These are phyloP conservation scores for Drosophila anomalata DNA, from an alignment of 2,888 invertebrate species.

Conservation along the genomic window DNA sequence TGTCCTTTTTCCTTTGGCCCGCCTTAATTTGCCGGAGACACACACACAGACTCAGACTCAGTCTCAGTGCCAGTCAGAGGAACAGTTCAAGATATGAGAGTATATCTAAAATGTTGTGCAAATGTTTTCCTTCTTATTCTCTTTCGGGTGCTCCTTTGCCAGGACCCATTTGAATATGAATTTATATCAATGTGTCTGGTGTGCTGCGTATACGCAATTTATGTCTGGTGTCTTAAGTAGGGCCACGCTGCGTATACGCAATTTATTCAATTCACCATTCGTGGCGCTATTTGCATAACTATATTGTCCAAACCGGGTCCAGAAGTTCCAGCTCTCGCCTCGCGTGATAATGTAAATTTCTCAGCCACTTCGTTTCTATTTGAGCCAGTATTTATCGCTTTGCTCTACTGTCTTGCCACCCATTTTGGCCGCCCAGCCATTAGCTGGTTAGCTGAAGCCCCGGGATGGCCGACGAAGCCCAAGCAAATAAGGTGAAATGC, in stretches of 20 bases:
- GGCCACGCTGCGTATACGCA: constrained; percentile 73
- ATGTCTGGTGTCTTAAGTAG: constrained; percentile 2
- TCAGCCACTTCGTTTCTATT: constrained; percentile 38
- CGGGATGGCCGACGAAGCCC: constrained; percentile 19
- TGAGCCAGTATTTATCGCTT: constrained; percentile 35
- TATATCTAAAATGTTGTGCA: constrained; percentile 74
- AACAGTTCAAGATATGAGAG: constrained; percentile 39
- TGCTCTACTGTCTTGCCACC: constrained; percentile 1
- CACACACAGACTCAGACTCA: constrained; percentile 1
- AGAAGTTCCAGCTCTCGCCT: constrained; percentile 23
- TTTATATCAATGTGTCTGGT: constrained; percentile 65
- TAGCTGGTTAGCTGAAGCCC: constrained; percentile 1
- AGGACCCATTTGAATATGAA: constrained; percentile 68
- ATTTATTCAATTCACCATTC: constrained; percentile 79
- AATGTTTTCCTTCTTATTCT: constrained; percentile 50
- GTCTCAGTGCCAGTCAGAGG: not conserved
- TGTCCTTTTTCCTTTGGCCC: constrained; percentile 61
- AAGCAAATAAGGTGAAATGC: constrained; percentile 51
- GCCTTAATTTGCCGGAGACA: constrained; percentile 62
- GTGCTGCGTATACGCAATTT: constrained; percentile 14
- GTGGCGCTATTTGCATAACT: constrained; percentile 73
- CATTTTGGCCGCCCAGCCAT: not conserved
- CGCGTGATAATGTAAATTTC: constrained; percentile 49
- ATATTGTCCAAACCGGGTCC: constrained; percentile 39
- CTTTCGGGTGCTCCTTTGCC: not conserved